Percentiles rank a stretch among this genome's conserved stretches.
Evolutionary conservation across 2,113 vertebrate species (phyloP).

Genomic region (Takifugu flavidus): DNA sequence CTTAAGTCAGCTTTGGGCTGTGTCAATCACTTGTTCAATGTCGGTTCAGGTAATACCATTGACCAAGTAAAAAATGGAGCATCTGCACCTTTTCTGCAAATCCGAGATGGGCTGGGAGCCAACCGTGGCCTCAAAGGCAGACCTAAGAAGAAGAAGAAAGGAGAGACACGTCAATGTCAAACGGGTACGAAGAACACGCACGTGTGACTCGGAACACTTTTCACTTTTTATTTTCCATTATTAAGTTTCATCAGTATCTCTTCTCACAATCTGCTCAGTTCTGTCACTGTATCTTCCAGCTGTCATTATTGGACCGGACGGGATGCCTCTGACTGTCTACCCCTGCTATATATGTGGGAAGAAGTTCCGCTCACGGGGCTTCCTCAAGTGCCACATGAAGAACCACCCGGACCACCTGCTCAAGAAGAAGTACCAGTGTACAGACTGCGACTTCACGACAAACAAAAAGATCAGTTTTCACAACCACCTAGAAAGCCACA

Average conservation of each 20-base stretch:
- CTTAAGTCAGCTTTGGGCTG: too few relatives aligned
- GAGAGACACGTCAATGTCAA: constrained; percentile 91
- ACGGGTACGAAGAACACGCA: constrained; percentile 78
- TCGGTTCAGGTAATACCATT: constrained; percentile 83
- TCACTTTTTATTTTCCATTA: too few relatives aligned
- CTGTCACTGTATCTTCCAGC: constrained; percentile 71
- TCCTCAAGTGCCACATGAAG: constrained; percentile 99
- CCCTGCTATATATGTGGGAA: constrained; percentile 98
- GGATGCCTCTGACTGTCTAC: constrained; percentile 96
- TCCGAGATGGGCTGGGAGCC: constrained; percentile 85
- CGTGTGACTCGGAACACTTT: too few relatives aligned
- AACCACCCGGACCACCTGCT: constrained; percentile 97
- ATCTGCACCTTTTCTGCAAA: constrained; percentile 89
- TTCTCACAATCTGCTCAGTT: not conserved
- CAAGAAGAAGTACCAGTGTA: constrained; percentile 98
- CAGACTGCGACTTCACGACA: constrained; percentile 98
- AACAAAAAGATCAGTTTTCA: constrained; percentile 99
- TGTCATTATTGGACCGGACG: constrained; percentile 98
- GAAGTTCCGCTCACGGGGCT: constrained; percentile 98
- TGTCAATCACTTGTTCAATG: not conserved
- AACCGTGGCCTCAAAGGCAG: constrained; percentile 92
- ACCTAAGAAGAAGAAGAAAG: constrained; percentile 91
- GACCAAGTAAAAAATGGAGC: constrained; percentile 89
- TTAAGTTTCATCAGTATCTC: not conserved
- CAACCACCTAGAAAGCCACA: constrained; percentile 98